Evolutionary conservation across 2,888 invertebrate species (phyloP).

Genomic region (Anoplius nigerrimus): DNA sequence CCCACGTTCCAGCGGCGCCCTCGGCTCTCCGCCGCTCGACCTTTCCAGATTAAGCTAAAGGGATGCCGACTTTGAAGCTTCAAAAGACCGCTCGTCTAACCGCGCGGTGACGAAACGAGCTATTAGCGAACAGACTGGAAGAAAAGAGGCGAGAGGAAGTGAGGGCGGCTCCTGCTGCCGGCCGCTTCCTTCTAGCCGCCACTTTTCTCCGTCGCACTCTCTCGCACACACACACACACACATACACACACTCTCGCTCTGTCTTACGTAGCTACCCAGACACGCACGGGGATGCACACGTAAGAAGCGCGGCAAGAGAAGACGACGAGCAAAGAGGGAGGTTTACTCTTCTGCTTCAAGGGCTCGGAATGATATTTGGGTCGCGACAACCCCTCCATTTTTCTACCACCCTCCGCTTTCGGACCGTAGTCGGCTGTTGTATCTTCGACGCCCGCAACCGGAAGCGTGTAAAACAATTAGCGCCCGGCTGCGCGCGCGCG

Average conservation of each 20-base stretch:
- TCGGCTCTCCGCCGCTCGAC: slow-evolving; percentile 17
- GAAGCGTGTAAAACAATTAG: too few species aligned
- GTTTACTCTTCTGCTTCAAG: slow-evolving; percentile 3
- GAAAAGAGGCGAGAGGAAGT: slow-evolving; percentile 15
- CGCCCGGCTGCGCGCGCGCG: too few species aligned
- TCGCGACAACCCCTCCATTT: neutral
- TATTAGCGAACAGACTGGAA: slow-evolving; percentile 36
- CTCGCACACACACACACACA: too few species aligned
- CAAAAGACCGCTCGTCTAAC: slow-evolving; percentile 28
- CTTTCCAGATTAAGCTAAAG: slow-evolving; percentile 32
- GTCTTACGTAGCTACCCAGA: too few species aligned
- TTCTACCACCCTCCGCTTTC: neutral
- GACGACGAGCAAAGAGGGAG: neutral
- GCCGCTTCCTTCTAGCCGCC: neutral
- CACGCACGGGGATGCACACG: too few species aligned
- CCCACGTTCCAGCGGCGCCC: slow-evolving; percentile 2
- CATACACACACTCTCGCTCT: too few species aligned
- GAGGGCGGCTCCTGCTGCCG: too few species aligned
- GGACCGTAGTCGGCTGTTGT: too few species aligned
- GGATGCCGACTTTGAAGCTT: slow-evolving; percentile 24
- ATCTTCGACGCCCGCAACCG: too few species aligned
- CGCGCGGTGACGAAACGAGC: slow-evolving; percentile 32
- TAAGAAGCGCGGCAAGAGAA: neutral
- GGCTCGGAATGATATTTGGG: slow-evolving; percentile 3
- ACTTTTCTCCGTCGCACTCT: too few species aligned